Evolutionary conservation across 2,888 invertebrate genomes (phyloP), one percentile per base, ranked within the genome.

Genomic region (Tuta absoluta): DNA sequence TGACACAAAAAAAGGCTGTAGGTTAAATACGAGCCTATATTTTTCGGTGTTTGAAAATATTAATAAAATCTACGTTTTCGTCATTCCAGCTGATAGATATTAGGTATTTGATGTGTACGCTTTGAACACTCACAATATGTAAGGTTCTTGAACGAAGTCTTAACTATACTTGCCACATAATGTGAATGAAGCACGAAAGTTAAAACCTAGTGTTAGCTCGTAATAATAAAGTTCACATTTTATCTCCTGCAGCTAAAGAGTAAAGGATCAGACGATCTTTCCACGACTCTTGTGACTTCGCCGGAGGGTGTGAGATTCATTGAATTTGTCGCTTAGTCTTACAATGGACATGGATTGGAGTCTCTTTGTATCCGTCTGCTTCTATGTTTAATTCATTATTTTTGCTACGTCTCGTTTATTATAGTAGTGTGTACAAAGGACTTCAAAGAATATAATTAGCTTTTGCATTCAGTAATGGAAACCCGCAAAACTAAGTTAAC

Each of bases 281-380:
- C 33, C 48, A 58, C 66, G 59, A 67, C 64, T 24, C 41, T 57
- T 67, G 68, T 69, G 69, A 71, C 73, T 73, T 75, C 69, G 72
- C 76, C 75, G 77, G 67, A 69, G 71, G 67, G 74, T 76, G 79
- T 78, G 48, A 79, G 81, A 80, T 83, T 82, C 75, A 85, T 85
- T 85, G 81, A 83, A 86, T 86, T 85, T 85, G 85, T 84, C 79
- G 78, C 19, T 49, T 49, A 21, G 10, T 53, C 51, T 23, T 23
- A 23, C 51, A 2, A 23, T 24, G 45, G n/a, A 17, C 14, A 33
- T 33, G 10, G 4, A 33, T n/a, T n/a, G n/a, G 33, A 23, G 23
- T 23, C 51, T 53, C 23, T 53, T 53, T 45, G 45, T n/a, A 45
- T 11, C 41, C 14, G 45, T 41, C 45, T 45, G 45, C n/a, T n/a